Conservation (phyloP, 2,113 vertebrate species). For the Grammomys dolichurus region DNA sequence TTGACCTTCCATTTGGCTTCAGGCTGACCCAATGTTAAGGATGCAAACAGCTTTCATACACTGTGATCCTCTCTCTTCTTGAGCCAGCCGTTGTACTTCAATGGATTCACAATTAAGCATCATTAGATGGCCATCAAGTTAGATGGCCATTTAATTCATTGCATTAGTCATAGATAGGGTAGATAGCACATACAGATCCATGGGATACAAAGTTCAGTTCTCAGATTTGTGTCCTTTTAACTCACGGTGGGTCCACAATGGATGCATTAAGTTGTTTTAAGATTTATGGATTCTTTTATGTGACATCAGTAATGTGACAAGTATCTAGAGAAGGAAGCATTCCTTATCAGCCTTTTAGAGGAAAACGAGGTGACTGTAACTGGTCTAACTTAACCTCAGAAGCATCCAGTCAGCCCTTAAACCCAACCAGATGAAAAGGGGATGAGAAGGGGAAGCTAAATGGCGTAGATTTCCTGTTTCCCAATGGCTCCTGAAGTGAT, state of each 20-base stretch:
- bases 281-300: slow-evolving; percentile 16
- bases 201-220: background rate
- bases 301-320: background rate
- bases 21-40: background rate
- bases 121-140: background rate
- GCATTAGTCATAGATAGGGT: background rate
- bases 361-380: background rate
- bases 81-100: background rate
- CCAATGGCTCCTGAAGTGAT: background rate
- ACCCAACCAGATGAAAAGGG: background rate
- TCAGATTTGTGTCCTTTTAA: background rate
- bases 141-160: background rate
- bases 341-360: background rate
- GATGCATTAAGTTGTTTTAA: background rate
- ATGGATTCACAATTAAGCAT: background rate
- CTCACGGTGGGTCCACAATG: background rate
- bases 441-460: background rate
- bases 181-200: background rate
- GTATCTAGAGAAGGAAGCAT: background rate
- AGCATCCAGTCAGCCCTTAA: background rate
- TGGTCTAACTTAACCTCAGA: background rate
- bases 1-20: background rate
- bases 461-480: background rate
- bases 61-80: background rate
- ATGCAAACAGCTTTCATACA: background rate